A percentile compares a stretch with the other conserved stretches of the same genome.
These are phyloP conservation scores for Muscicapa adusta DNA, from an alignment of 2,113 vertebrate species.

Conservation along the genomic window DNA sequence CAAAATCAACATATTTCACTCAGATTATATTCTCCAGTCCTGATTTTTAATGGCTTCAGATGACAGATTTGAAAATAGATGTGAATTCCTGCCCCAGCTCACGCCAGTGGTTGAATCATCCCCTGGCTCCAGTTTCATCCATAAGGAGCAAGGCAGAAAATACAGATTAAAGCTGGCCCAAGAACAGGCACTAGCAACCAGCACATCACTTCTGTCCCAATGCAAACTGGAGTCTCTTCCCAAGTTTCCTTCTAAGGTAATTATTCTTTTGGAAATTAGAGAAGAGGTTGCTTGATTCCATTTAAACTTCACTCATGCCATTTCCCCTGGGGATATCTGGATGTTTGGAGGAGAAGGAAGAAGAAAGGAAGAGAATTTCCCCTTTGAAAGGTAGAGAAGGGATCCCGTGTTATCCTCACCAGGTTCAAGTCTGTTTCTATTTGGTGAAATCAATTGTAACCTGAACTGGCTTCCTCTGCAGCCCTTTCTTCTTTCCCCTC, in stretches of 20 bases:
- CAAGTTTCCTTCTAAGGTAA: not conserved
- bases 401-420: not conserved
- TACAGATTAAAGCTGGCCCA: not conserved
- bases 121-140: not conserved
- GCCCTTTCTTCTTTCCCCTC: not conserved
- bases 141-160: not conserved
- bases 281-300: not conserved
- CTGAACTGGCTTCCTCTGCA: not conserved
- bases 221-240: not conserved
- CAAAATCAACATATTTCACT: not conserved
- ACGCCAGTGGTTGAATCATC: not conserved
- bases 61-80: not conserved
- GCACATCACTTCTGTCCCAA: not conserved
- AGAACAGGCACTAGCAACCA: not conserved
- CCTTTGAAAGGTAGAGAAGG: not conserved
- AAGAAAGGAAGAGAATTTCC: not conserved
- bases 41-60: not conserved
- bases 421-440: not conserved
- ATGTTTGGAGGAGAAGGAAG: not conserved
- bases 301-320: not conserved
- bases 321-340: not conserved
- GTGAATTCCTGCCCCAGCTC: not conserved
- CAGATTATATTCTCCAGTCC: not conserved
- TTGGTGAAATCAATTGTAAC: not conserved
- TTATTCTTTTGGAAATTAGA: not conserved